Conservation (phyloP, 2,888 invertebrate genomes). For the Nowickia ferox region DNA sequence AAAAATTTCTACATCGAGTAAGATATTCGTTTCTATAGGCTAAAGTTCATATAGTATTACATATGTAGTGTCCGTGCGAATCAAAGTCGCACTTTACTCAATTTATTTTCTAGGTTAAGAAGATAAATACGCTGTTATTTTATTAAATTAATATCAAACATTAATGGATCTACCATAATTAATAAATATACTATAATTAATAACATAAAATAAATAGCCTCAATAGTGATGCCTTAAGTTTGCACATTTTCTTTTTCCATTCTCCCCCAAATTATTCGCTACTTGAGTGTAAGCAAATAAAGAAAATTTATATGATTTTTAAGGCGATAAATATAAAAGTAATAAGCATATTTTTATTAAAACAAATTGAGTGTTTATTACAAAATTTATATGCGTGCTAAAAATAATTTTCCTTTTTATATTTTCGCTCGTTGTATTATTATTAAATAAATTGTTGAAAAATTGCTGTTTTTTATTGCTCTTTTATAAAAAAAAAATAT, state of each 20-base stretch:
- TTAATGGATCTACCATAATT: too few species aligned
- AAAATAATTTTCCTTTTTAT: not conserved
- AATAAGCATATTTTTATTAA: slow-evolving; percentile 47
- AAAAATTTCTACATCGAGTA: too few species aligned
- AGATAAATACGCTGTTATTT: too few species aligned
- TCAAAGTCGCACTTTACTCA: too few species aligned
- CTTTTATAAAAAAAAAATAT: not conserved
- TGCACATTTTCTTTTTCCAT: not conserved
- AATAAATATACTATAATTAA: too few species aligned
- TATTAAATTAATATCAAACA: too few species aligned
- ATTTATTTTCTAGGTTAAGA: too few species aligned
- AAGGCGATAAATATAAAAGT: slow-evolving; percentile 40
- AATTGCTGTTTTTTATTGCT: not conserved
- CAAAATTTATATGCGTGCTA: slow-evolving; percentile 47
- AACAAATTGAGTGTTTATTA: slow-evolving; percentile 68
- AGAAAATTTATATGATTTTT: slow-evolving; percentile 56
- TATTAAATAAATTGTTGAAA: slow-evolving; percentile 37
- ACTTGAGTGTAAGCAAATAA: slow-evolving; percentile 28
- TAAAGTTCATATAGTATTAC: too few species aligned
- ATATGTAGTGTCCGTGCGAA: too few species aligned
- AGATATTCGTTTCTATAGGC: too few species aligned
- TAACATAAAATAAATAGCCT: not conserved
- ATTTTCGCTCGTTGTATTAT: not conserved
- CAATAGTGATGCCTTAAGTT: not conserved
- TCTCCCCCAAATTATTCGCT: not conserved